Evolutionary conservation across 2,888 invertebrate genomes (phyloP).

Genomic region (Orgyia antiqua): DNA sequence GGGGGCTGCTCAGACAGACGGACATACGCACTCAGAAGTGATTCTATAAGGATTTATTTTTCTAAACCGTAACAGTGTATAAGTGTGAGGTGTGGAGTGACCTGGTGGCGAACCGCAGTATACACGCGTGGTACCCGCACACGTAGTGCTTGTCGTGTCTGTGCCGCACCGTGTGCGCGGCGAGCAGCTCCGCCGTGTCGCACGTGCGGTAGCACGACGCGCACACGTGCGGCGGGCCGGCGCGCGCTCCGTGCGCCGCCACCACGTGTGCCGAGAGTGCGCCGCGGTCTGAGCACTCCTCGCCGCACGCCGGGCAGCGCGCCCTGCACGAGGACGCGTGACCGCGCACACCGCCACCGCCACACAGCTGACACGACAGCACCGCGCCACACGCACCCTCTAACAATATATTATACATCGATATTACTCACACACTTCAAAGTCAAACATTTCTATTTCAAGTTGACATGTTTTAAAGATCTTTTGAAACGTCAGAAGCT

Average conservation of each 20-base stretch:
- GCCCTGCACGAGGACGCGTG: conserved; percentile 20
- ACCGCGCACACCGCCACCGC: conserved; percentile 16
- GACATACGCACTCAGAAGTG: too few relatives aligned
- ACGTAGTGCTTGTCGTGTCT: conserved; percentile 54
- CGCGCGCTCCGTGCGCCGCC: conserved; percentile 20
- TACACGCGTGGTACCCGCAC: conserved; percentile 64
- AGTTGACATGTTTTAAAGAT: too few relatives aligned
- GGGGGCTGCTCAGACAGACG: too few relatives aligned
- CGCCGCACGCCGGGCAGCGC: conserved; percentile 24
- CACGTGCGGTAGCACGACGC: conserved; percentile 38
- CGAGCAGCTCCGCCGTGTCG: conserved; percentile 30
- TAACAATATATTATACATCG: background rate
- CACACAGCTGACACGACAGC: conserved; percentile 5
- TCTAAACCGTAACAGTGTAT: too few relatives aligned
- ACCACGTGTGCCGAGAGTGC: conserved; percentile 30
- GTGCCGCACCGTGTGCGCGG: conserved; percentile 53
- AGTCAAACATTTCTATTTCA: too few relatives aligned
- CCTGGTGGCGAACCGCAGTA: conserved; percentile 59
- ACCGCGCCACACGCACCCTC: conserved; percentile 18
- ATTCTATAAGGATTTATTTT: too few relatives aligned
- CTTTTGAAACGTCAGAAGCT: too few relatives aligned
- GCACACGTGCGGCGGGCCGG: conserved; percentile 37
- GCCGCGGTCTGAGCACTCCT: conserved; percentile 23
- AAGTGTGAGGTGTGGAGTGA: conserved; percentile 10
- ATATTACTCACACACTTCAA: too few relatives aligned